Percentiles rank a stretch among this genome's conserved stretches.
Evolutionary conservation across 2,797 vertebrate species (phyloP).

Genomic region (Chelidonichthys spinosus): DNA sequence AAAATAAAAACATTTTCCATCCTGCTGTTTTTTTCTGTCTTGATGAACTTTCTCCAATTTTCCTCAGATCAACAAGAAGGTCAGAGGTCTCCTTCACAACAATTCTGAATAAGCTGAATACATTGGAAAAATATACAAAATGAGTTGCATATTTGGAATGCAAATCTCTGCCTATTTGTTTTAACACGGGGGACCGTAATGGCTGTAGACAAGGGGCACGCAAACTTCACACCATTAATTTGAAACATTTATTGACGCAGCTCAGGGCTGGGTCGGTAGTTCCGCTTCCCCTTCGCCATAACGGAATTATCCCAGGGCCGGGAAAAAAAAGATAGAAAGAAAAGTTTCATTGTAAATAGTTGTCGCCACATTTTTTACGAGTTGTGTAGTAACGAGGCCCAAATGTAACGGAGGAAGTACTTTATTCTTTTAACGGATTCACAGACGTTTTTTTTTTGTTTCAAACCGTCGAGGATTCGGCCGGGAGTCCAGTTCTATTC

Average conservation of each 20-base stretch:
- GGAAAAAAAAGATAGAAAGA: conserved; percentile 53
- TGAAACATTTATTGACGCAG: conserved; percentile 34
- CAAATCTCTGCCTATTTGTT: no score
- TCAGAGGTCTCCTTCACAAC: no score
- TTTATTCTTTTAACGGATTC: conserved; percentile 46
- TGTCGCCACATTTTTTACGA: conserved; percentile 16
- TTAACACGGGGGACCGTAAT: no score
- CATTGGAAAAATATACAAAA: no score
- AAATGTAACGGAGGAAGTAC: conserved; percentile 10
- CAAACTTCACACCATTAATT: conserved; percentile 50
- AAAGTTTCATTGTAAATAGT: conserved; percentile 77
- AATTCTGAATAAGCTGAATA: no score
- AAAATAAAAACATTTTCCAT: no score
- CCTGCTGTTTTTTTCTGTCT: no score
- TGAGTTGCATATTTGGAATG: no score
- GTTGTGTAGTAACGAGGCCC: conserved; percentile 23
- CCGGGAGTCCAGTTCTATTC: conserved; percentile 57
- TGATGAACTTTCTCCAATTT: no score
- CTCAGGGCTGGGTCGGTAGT: conserved; percentile 79
- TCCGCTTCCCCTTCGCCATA: conserved; percentile 85
- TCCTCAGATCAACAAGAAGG: no score
- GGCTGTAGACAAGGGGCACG: background rate
- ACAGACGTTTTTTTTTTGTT: conserved; percentile 12
- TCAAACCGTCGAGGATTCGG: conserved; percentile 37
- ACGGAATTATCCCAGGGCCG: conserved; percentile 74